Evolutionary conservation across 92 coral and sea anemone genomes (phyloP), one percentile per base, ranked within the genome.

Genomic region (Palythoa caribaeorum): DNA sequence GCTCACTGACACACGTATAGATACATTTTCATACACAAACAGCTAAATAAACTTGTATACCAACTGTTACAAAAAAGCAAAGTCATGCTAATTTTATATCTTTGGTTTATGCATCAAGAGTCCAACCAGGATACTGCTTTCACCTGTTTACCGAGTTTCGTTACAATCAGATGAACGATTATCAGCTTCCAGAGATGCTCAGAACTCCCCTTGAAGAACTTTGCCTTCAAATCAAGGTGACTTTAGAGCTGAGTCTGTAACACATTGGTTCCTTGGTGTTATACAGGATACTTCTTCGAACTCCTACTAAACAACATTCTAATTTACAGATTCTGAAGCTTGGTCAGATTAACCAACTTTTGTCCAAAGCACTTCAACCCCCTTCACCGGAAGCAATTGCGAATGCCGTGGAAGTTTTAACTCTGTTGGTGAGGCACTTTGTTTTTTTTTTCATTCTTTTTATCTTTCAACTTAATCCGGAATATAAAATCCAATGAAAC

Each of bases 121-220:
- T 97, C 3, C 99, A 94, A 73, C 90, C 97, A 63, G 99, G 99
- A n/a, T 83, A 84, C 86, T 97, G 99, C 60, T 97, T 97, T 77
- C 97, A 97, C 68, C 85, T 97, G 83, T 95, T 92, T 78, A 95
- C 99, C 59, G 90, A 91, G 89, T 88, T 88, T 36, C 99, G 90
- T 85, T 79, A 90, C 44, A 90, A 92, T 50, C 74, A 89, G 47
- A 84, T 97, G 89, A 90, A 92, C 28, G 99, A 97, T 73, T 97
- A 95, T 63, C 99, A 97, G 87, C 93, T 92, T 73, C 99, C 99
- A 35, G 99, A 97, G 91, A 97, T 97, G 93, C 77, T 97, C 48
- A 84, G 99, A 8, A 97, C 99, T 11, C 99, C 99, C 1, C 92
- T 97, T 10, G 99, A 97, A 76, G 99, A 95, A 83, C 89, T 97